Conservation (phyloP, 2,797 vertebrate genomes). For the Xenopus petersii region DNA sequence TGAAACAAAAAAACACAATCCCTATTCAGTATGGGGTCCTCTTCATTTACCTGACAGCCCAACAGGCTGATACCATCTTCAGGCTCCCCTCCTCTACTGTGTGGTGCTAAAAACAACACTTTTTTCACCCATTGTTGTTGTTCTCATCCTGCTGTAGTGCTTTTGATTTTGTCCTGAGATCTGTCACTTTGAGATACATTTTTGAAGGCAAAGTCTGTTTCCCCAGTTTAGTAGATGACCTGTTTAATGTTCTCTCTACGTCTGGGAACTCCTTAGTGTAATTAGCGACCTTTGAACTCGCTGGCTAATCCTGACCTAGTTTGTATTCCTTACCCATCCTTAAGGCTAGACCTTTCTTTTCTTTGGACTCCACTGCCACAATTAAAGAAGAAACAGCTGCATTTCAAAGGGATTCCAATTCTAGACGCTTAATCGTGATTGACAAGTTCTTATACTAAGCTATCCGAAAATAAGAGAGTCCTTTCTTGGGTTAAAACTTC, state of each 20-base stretch:
- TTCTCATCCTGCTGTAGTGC: slow-evolving; percentile 56
- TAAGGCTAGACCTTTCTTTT: slow-evolving; percentile 81
- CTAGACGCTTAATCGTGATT: slow-evolving; percentile 83
- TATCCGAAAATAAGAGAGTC: slow-evolving; percentile 80
- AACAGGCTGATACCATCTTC: slow-evolving; percentile 51
- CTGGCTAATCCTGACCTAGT: slow-evolving; percentile 80
- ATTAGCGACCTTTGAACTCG: slow-evolving; percentile 81
- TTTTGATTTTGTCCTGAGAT: slow-evolving; percentile 71
- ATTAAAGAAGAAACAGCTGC: slow-evolving; percentile 87
- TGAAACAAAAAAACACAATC: slow-evolving; percentile 12
- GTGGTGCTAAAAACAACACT: slow-evolving; percentile 53
- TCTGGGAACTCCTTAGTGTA: slow-evolving; percentile 84
- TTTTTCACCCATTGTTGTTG: slow-evolving; percentile 60
- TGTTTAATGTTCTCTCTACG: slow-evolving; percentile 82
- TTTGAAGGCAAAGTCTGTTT: slow-evolving; percentile 74
- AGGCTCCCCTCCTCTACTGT: slow-evolving; percentile 30
- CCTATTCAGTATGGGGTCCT: slow-evolving; percentile 13
- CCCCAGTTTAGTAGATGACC: slow-evolving; percentile 77
- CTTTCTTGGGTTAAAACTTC: slow-evolving; percentile 85
- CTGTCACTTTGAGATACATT: slow-evolving; percentile 67
- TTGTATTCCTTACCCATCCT: slow-evolving; percentile 84
- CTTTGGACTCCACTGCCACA: slow-evolving; percentile 76
- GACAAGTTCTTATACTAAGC: slow-evolving; percentile 82
- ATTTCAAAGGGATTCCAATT: slow-evolving; percentile 85
- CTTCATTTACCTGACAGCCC: slow-evolving; percentile 12